These are phyloP conservation scores for Bombus fervidus DNA, from an alignment of 1,140 invertebrate species.

Conservation along the genomic window DNA sequence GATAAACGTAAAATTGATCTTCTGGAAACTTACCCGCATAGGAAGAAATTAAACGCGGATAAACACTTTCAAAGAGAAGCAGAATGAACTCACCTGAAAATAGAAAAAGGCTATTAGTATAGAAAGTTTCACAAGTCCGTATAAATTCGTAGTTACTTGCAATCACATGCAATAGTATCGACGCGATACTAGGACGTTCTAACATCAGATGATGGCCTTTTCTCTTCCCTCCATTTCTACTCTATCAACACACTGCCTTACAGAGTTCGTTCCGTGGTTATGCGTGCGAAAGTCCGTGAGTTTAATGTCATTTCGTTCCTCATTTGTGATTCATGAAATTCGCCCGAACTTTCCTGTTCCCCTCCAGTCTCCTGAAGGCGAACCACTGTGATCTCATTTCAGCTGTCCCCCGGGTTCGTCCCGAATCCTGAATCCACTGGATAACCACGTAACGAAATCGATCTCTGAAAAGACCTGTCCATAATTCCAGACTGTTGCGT, in stretches of 20 bases:
- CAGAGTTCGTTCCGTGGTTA: conserved; percentile 56
- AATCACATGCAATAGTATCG: conserved; percentile 32
- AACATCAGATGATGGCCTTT: conserved; percentile 37
- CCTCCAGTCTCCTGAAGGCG: conserved; percentile 55
- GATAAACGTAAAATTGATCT: background rate
- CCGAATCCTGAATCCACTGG: conserved; percentile 58
- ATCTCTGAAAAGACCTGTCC: conserved; percentile 47
- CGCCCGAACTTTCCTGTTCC: conserved; percentile 61
- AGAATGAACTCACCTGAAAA: conserved; percentile 71
- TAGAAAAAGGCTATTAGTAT: conserved; percentile 50
- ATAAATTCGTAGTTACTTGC: conserved; percentile 6
- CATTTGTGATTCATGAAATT: conserved; percentile 75
- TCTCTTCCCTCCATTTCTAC: conserved; percentile 19
- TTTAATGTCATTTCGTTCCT: conserved; percentile 71
- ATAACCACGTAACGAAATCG: conserved; percentile 64
- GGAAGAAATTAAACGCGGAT: too few relatives aligned
- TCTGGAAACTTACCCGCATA: conserved; percentile 16
- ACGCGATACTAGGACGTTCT: background rate
- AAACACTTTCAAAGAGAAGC: background rate
- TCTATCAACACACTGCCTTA: conserved; percentile 54
- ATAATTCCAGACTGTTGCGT: conserved; percentile 25
- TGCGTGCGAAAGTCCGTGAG: conserved; percentile 65
- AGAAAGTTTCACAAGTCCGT: conserved; percentile 46
- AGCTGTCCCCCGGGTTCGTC: conserved; percentile 59
- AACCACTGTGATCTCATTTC: conserved; percentile 70